A percentile compares a stretch with the other conserved stretches of the same genome.
Evolutionary conservation across 2,113 vertebrate genomes (phyloP).

Genomic region (Mustelus asterias): DNA sequence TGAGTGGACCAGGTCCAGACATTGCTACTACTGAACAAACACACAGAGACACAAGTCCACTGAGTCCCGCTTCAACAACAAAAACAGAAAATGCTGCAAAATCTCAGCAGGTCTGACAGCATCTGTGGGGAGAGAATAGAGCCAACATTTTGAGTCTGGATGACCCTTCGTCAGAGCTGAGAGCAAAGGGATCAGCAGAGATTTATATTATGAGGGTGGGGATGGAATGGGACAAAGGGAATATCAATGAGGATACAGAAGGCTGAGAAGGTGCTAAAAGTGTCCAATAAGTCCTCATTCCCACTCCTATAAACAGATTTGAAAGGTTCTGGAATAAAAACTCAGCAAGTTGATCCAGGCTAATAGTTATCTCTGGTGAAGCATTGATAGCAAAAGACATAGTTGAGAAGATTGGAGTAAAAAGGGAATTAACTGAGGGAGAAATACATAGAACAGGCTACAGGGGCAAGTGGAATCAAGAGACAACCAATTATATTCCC

Average conservation of each 20-base stretch:
- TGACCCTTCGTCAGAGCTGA: too few relatives aligned
- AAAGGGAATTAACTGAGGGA: neutral
- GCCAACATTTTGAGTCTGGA: too few relatives aligned
- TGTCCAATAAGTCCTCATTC: too few relatives aligned
- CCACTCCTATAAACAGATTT: neutral
- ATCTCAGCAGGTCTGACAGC: too few relatives aligned
- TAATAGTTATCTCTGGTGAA: neutral
- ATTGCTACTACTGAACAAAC: neutral
- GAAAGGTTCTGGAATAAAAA: neutral
- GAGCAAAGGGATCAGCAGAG: too few relatives aligned
- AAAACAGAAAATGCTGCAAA: too few relatives aligned
- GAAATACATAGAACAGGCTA: neutral
- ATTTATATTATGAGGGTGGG: too few relatives aligned
- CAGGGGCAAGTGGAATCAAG: neutral
- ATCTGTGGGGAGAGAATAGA: too few relatives aligned
- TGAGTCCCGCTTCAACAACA: neutral
- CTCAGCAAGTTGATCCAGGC: neutral
- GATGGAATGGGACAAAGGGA: too few relatives aligned
- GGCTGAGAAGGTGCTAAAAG: too few relatives aligned
- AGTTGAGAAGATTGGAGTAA: neutral
- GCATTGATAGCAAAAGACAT: neutral
- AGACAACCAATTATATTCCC: neutral
- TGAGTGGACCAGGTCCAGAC: neutral
- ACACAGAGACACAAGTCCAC: neutral
- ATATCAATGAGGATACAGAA: too few relatives aligned